These are phyloP conservation scores for Paralvinella palmiformis DNA, from an alignment of 1,140 invertebrate genomes.

Conservation along the genomic window DNA sequence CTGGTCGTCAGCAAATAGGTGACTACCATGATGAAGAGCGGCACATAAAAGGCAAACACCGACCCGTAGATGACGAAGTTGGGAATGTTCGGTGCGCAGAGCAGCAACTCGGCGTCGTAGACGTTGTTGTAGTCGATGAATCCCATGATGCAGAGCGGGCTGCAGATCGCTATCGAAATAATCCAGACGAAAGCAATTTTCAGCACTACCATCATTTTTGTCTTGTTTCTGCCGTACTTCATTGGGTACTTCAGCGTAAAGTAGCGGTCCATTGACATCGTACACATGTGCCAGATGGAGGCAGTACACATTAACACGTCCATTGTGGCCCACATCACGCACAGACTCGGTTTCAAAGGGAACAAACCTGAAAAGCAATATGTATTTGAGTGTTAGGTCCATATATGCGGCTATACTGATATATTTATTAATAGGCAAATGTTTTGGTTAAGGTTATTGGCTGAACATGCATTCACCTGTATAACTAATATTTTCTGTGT, in stretches of 20 bases:
- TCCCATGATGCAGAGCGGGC: constrained; percentile 80
- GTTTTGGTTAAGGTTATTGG: too few relatives aligned
- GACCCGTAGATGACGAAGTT: constrained; percentile 51
- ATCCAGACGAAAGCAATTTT: constrained; percentile 90
- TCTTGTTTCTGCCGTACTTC: constrained; percentile 79
- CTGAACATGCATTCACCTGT: too few relatives aligned
- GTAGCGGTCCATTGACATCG: constrained; percentile 80
- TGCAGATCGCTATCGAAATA: constrained; percentile 78
- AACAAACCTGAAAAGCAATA: constrained; percentile 73
- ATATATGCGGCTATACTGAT: constrained; percentile 7
- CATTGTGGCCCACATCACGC: constrained; percentile 87
- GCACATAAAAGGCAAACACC: constrained; percentile 91
- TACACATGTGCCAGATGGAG: constrained; percentile 95
- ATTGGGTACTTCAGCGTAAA: constrained; percentile 48
- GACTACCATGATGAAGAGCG: constrained; percentile 85
- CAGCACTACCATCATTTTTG: constrained; percentile 71
- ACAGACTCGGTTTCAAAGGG: constrained; percentile 80
- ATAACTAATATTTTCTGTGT: too few relatives aligned
- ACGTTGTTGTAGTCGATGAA: constrained; percentile 54
- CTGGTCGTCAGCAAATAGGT: constrained; percentile 86
- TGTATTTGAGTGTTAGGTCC: too few relatives aligned
- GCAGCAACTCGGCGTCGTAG: constrained; percentile 32
- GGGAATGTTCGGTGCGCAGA: constrained; percentile 62
- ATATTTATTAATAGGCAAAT: constrained; percentile 55
- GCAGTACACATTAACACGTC: constrained; percentile 91